Base-by-base conservation (phyloP, 2,797 vertebrate species). In the Anabas testudineus region DNA sequence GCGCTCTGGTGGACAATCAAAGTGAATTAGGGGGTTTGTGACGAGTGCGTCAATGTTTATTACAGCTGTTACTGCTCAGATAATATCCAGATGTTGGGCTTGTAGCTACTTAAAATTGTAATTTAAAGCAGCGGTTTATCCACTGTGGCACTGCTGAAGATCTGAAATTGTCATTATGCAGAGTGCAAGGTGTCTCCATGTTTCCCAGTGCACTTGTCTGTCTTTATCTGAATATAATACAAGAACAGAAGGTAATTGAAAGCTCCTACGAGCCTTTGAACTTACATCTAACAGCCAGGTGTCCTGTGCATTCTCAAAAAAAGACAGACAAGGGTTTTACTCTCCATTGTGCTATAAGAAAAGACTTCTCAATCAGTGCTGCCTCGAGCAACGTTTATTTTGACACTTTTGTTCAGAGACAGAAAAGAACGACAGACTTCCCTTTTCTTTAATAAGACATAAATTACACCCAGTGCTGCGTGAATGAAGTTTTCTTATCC, bases 21-120 rank as follows among this genome's bases (percentile, higher is more conserved):
- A 85, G 81, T 66, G 84, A 93, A 93, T 90, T 91, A 85, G 82
- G 81, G 83, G 84, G 62, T 90, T 92, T 90, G 71, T 90, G 85
- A 86, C 81, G 88, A 88, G 79, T 46, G 74, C 45, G 85, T 87
- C 76, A 82, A 64, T 66, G 81, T 90, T 83, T 87, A 81, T 89
- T 84, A 72, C 88, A 89, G 88, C 88, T 91, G 90, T 87, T 84
- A 19, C 76, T 51, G 52, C 79, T 63, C 79, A 85, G 88, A 91
- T 85, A 79, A 86, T 88, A 89, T 91, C 85, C 91, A 92, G 90
- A 90, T 90, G 90, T 82, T 54, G 61, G 72, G 76, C 67, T 60
- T 68, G 66, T 68, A 78, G 80, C 72, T 48, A 67, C 76, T 78
- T 71, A 43, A 70, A 87, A 88, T 61, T 80, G 71, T 51, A 15